Conservation (phyloP, 2,888 invertebrate genomes). For the Odontothrips loti region DNA sequence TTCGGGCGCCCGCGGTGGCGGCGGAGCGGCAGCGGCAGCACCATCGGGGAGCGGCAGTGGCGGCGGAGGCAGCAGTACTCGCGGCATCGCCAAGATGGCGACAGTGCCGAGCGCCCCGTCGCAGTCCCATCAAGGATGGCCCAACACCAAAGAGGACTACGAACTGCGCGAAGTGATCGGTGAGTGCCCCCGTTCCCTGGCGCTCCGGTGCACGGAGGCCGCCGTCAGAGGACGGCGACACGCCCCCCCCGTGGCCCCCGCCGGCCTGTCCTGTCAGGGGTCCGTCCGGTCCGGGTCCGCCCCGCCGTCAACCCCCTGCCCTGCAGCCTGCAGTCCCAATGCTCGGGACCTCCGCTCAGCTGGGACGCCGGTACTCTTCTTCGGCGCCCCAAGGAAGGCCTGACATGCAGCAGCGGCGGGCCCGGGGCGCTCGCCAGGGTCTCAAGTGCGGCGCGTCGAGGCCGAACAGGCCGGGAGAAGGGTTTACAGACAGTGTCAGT, state of each 20-base stretch:
- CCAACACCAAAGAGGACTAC: constrained; percentile 87
- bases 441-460: background rate
- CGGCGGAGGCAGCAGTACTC: constrained; percentile 41
- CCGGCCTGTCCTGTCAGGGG: background rate
- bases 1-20: constrained; percentile 7
- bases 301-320: constrained; percentile 5
- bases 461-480: background rate
- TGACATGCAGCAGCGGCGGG: too few species aligned
- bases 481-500: background rate
- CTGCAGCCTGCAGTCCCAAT: background rate
- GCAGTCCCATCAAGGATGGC: constrained; percentile 62
- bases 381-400: background rate
- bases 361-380: background rate
- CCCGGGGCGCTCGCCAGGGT: background rate
- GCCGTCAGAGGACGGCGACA: background rate
- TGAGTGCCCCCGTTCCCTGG: constrained; percentile 49
- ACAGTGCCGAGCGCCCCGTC: constrained; percentile 52
- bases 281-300: background rate
- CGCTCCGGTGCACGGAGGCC: background rate
- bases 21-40: constrained; percentile 31
- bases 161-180: constrained; percentile 91
- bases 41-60: constrained; percentile 36
- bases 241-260: background rate
- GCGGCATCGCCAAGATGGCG: constrained; percentile 59
- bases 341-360: background rate